phyloP scores from a whole-genome alignment of 2,797 vertebrate species.

The Hozukius guyotensis region DNA sequence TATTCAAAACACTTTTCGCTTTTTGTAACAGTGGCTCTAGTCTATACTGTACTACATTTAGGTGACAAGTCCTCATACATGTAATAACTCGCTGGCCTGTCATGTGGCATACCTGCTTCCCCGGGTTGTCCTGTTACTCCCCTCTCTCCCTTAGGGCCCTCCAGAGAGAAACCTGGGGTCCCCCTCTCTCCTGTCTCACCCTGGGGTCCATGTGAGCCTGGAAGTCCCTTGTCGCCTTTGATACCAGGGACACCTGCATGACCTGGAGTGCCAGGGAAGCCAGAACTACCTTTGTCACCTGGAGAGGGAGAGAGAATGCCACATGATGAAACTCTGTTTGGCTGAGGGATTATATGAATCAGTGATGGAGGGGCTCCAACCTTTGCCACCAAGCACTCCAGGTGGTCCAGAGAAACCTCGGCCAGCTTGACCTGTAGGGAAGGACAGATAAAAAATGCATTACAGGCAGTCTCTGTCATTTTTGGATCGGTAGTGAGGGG shows the following conservation, averaged over 20 bases:
- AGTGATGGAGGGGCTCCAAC: slow-evolving; percentile 66
- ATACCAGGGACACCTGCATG: slow-evolving; percentile 89
- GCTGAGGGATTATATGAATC: not conserved
- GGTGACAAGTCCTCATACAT: not conserved
- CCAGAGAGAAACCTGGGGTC: slow-evolving; percentile 82
- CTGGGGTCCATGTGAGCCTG: slow-evolving; percentile 81
- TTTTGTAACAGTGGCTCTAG: not conserved
- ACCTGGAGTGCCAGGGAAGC: slow-evolving; percentile 91
- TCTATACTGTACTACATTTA: not conserved
- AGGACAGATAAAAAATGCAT: not conserved
- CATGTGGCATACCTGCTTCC: slow-evolving; percentile 82
- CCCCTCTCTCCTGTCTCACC: slow-evolving; percentile 89
- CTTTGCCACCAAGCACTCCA: slow-evolving; percentile 88
- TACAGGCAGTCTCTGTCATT: not conserved
- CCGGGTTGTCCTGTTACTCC: slow-evolving; percentile 87
- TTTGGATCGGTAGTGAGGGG: not conserved
- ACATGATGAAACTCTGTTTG: not conserved
- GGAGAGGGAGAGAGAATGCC: not conserved
- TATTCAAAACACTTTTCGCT: not conserved
- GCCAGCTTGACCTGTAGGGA: slow-evolving; percentile 86
- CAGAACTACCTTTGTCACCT: slow-evolving; percentile 92
- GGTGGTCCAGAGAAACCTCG: slow-evolving; percentile 86
- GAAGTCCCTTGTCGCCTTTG: slow-evolving; percentile 92
- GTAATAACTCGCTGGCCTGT: not conserved
- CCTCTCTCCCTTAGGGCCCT: slow-evolving; percentile 92